phyloP scores from a whole-genome alignment of 1,140 invertebrate species.

The Pseudomyrmex concolor region DNA sequence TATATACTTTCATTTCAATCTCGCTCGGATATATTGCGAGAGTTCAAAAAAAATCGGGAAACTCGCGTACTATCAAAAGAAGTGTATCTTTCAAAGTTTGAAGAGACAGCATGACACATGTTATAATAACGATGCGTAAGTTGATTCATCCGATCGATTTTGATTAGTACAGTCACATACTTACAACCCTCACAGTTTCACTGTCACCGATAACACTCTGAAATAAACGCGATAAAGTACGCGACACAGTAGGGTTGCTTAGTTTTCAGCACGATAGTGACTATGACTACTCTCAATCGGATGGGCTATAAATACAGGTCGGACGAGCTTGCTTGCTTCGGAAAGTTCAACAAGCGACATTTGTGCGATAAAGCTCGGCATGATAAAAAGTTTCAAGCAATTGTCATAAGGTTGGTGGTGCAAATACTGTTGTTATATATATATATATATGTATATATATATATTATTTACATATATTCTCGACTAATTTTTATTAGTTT shows the following conservation, averaged over 20 bases:
- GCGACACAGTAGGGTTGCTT: conserved; percentile 63
- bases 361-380: conserved; percentile 48
- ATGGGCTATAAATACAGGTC: conserved; percentile 74
- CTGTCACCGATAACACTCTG: conserved; percentile 57
- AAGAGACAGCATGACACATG: no score
- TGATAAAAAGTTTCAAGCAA: conserved; percentile 40
- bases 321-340: conserved; percentile 35
- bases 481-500: neutral
- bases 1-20: no score
- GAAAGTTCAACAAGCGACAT: conserved; percentile 23
- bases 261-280: conserved; percentile 72
- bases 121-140: neutral
- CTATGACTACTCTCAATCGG: conserved; percentile 74
- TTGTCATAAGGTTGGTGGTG: conserved; percentile 21
- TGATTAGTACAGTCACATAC: neutral
- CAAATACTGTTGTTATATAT: neutral
- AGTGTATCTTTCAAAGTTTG: no score
- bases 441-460: no score
- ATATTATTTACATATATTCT: neutral
- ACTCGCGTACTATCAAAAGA: no score
- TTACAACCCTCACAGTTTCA: conserved; percentile 26
- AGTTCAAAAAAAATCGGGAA: no score
- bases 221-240: conserved; percentile 54
- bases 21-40: no score
- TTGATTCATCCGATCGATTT: conserved; percentile 45